Evolutionary conservation across 2,888 invertebrate genomes (phyloP).

Genomic region (Malthinus seriepunctatus): DNA sequence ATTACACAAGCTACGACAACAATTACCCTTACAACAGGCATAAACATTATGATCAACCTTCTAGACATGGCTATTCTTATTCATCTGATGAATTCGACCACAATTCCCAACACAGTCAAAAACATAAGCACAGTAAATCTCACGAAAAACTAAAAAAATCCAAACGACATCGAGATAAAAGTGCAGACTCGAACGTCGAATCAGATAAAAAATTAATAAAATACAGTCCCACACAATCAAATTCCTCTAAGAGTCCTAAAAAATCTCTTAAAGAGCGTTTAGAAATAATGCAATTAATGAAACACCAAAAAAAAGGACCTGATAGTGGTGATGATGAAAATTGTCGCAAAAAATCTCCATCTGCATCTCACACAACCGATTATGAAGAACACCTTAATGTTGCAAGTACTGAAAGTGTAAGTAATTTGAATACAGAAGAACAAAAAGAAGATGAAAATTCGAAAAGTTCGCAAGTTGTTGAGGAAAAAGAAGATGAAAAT

Average conservation of each 20-base stretch:
- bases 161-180: background rate
- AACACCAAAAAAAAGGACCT: slow-evolving; percentile 2
- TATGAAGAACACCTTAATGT: background rate
- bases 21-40: background rate
- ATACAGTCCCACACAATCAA: background rate
- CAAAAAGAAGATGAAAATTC: background rate
- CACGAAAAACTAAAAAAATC: background rate
- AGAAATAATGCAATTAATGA: background rate
- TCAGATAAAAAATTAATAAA: background rate
- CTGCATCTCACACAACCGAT: background rate
- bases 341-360: background rate
- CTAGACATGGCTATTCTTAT: background rate
- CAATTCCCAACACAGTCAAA: background rate
- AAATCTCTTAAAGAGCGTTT: background rate
- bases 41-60: slow-evolving; percentile 1
- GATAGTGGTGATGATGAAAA: slow-evolving; percentile 5
- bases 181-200: background rate
- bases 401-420: background rate
- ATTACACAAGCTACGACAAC: slow-evolving; percentile 1
- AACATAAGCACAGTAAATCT: background rate
- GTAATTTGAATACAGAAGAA: background rate
- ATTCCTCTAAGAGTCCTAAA: background rate
- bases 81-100: slow-evolving; percentile 3
- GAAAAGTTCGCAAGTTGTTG: too few relatives aligned
- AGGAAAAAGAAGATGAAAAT: background rate